Evolutionary conservation across 2,113 vertebrate genomes (phyloP).

Genomic region (Actenoides lindsayi): DNA sequence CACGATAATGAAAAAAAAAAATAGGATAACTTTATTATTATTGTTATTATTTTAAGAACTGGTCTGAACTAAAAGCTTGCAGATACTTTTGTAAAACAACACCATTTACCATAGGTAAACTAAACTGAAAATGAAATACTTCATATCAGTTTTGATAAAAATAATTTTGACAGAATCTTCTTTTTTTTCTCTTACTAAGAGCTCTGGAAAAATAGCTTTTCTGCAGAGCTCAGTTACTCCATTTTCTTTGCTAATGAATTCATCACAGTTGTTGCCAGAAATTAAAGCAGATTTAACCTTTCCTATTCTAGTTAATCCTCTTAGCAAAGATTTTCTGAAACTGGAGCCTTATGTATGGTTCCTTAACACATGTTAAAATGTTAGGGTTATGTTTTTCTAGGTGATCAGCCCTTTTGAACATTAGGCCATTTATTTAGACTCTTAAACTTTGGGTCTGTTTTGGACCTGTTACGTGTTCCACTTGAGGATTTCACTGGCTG

Average conservation of each 20-base stretch:
- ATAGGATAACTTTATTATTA: too few species aligned
- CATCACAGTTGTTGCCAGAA: neutral
- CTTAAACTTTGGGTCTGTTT: neutral
- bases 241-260: slow-evolving; percentile 6
- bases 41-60: neutral
- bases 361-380: neutral
- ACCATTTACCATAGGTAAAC: neutral
- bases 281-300: neutral
- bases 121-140: neutral
- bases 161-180: neutral
- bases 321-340: slow-evolving; percentile 16
- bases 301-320: neutral
- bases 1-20: neutral
- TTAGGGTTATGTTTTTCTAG: neutral
- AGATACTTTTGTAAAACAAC: neutral
- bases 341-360: neutral
- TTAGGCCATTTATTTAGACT: neutral
- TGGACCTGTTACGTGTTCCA: neutral
- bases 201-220: neutral
- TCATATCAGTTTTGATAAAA: neutral
- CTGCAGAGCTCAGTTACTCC: neutral
- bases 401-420: neutral
- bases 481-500: neutral
- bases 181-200: neutral
- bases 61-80: neutral